Base-by-base conservation (phyloP, 1,140 invertebrate species). In the Rhopalosiphum padi region DNA sequence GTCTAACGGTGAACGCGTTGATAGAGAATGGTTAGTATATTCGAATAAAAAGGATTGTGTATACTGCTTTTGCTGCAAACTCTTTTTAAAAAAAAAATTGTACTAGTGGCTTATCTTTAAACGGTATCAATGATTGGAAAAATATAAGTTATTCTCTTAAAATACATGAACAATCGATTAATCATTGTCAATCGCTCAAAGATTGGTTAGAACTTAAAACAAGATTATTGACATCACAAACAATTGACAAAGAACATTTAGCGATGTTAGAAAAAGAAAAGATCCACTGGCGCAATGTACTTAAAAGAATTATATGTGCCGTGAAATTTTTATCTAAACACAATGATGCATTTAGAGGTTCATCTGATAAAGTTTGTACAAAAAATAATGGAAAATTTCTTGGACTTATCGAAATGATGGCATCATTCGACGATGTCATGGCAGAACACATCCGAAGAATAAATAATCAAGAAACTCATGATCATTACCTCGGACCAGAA, bases 301-400 rank as follows among this genome's bases (percentile, higher is more conserved):
- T 90, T 21, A 55, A 37, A 9, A 35, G 51, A 55, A 90, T 90
- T 90, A 25, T 53, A 41, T 35, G 35, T n/a, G 22, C 30, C 18
- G 41, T 90, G 6, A 30, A 90, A 25, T 90, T 35, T 90, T 90
- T 90, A 90, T 35, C 88, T 60, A 21, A 25, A 25, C 4, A 90
- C 41, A 90, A 90, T 55, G 51, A 90, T 60, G 46, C 88, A 35
- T 90, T 90, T 60, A 4, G 88, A 18, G 51, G 53, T 90, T 90
- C 35, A 37, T 90, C 51, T 48, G 51, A 90, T 90, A 35, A 55
- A 21, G 9, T 90, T 5, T 90, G 22, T 60, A 41, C 35, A 23
- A 55, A 55, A 90, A 92, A 21, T 82, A 92, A 92, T 82, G 41
- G 68, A n/a, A 92, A 92, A 43, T 82, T 92, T 37, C 41, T 83